phyloP scores from a whole-genome alignment of 2,113 vertebrate species.

The Vicugna pacos region DNA sequence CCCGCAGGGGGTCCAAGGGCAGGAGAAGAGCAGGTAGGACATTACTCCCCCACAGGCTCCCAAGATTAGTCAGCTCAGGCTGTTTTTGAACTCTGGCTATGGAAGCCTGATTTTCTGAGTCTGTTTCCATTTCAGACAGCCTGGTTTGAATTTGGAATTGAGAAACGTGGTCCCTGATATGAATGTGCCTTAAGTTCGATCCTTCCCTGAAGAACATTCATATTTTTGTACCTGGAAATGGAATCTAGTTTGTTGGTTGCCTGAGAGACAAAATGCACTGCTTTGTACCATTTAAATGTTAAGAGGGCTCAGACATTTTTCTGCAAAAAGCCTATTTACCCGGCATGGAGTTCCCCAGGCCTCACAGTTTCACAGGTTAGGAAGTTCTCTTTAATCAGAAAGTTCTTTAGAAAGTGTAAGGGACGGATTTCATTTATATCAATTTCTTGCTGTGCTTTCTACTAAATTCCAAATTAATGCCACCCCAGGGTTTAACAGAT shows the following conservation, averaged over 20 bases:
- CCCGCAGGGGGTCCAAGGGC: background rate
- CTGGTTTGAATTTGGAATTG: no score
- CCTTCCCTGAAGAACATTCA: background rate
- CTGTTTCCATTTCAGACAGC: background rate
- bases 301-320: conserved; percentile 50
- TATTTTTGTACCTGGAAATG: background rate
- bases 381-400: conserved; percentile 36
- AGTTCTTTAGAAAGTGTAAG: conserved; percentile 31
- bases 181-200: background rate
- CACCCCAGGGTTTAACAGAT: background rate
- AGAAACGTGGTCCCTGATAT: background rate
- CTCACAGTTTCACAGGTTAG: background rate
- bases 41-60: background rate
- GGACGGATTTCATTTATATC: background rate
- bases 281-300: conserved; percentile 40
- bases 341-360: background rate
- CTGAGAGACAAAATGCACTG: conserved; percentile 65
- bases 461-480: background rate
- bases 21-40: background rate
- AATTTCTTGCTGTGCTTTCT: conserved; percentile 34
- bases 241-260: conserved; percentile 55
- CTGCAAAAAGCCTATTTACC: conserved; percentile 28
- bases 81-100: background rate
- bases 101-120: background rate
- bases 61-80: fast-evolving